A percentile compares a stretch with the other conserved stretches of the same genome.
Evolutionary conservation across 2,888 invertebrate species (phyloP).

Genomic region (Eulithis testata): DNA sequence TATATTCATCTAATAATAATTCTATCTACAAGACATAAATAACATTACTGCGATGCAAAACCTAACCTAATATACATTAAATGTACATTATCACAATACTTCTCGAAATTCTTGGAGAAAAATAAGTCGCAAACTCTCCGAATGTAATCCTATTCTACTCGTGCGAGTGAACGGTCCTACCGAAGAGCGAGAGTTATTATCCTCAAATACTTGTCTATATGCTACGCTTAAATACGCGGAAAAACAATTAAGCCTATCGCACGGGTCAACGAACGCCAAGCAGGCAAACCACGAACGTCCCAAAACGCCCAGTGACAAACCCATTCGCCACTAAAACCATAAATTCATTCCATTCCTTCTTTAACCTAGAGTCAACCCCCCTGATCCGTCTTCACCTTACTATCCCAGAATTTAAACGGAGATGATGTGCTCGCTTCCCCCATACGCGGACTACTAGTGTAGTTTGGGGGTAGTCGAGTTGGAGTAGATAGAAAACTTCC

Average conservation of each 20-base stretch:
- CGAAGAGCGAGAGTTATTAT: conserved; percentile 79
- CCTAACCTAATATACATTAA: conserved; percentile 35
- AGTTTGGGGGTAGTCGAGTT: conserved; percentile 69
- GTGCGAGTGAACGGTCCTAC: conserved; percentile 42
- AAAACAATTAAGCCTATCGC: not conserved
- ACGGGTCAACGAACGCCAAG: conserved; percentile 56
- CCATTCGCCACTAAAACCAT: conserved; percentile 64
- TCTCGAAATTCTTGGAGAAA: conserved; percentile 49
- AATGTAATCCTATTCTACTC: conserved; percentile 19
- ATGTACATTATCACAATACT: conserved; percentile 56
- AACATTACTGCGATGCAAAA: conserved; percentile 32
- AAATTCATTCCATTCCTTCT: conserved; percentile 58
- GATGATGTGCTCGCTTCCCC: conserved; percentile 68
- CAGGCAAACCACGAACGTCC: conserved; percentile 2
- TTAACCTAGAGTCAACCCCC: conserved; percentile 69
- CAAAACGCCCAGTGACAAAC: conserved; percentile 58
- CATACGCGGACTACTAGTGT: conserved; percentile 76
- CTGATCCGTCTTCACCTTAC: conserved; percentile 66
- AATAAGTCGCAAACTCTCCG: conserved; percentile 79
- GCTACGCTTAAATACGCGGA: conserved; percentile 55
- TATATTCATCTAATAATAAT: conserved; percentile 62
- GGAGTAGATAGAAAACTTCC: conserved; percentile 77
- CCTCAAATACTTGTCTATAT: conserved; percentile 42
- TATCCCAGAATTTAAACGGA: conserved; percentile 75
- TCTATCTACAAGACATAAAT: conserved; percentile 66